Base-by-base conservation (phyloP, 2,113 vertebrate species). In the Cavia aperea region DNA sequence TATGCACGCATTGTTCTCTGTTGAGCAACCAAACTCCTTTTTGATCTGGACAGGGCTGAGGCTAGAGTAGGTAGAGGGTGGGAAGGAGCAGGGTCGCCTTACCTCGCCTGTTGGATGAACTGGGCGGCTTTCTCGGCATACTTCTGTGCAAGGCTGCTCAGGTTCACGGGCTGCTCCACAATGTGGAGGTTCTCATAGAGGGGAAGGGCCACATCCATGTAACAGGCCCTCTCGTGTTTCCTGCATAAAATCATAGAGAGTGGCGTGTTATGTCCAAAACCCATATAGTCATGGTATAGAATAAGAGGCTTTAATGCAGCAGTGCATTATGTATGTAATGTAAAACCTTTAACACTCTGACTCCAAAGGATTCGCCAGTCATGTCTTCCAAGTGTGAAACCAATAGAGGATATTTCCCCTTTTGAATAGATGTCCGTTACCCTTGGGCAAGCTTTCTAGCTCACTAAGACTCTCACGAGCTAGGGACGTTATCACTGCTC, bases 51-150 rank as follows among this genome's bases (percentile, higher is more conserved):
- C 11, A 4, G 14, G 1, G 18, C 62, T 1, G n/a, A 33, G 84
- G 36, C 3, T 4, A 24, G 23, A 9, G 5, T 9, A 4, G 18
- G 60, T 19, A 36, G 14, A 0, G 6, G 24, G 33, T 0, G 23
- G 15, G 5, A 0, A 5, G 43, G 21, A 2, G 51, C 0, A 0
- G 43, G 12, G 10, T 5, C 36, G 8, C 39, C 97, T 97, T 96
- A 99, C 99, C 98, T 99, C 1, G 98, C 98, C 2, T 66, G 89
- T 84, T 11, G 97, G 79, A 99, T 99, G 94, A 99, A 98, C 56
- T 68, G 90, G 0, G 95, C 56, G 0, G 98, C 98, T 73, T 97
- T 97, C 73, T 98, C 97, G 0, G 92, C 96, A 15, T 99, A 99
- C 90, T 84, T 96, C 7, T 91, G 96, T 0, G 98, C 97, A 36